Evolutionary conservation across 2,113 vertebrate species (phyloP).

Genomic region (Pollimyrus isidori): DNA sequence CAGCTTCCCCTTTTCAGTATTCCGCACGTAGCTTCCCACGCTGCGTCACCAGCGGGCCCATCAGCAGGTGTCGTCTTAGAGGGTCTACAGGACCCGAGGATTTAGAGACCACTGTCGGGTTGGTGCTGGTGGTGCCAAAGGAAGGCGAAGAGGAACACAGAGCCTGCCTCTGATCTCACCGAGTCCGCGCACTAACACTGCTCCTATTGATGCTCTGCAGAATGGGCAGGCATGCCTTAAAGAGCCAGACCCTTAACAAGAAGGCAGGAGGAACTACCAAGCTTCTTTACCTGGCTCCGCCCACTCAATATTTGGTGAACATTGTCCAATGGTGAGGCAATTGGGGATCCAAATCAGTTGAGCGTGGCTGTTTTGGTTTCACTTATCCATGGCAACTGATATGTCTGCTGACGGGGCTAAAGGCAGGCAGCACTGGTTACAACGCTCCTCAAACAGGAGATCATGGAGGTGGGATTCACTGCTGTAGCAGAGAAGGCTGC

Average conservation of each 20-base stretch:
- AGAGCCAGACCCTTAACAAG: conserved; percentile 20
- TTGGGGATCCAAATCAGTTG: neutral
- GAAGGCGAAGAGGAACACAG: conserved; percentile 38
- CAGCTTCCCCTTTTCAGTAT: neutral
- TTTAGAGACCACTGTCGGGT: neutral
- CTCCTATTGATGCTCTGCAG: conserved; percentile 56
- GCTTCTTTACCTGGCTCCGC: neutral
- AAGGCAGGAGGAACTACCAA: neutral
- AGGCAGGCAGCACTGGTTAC: neutral
- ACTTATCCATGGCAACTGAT: neutral
- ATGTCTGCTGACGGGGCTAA: neutral
- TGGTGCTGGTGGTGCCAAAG: neutral
- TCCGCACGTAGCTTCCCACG: neutral
- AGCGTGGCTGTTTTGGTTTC: neutral
- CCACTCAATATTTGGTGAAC: neutral
- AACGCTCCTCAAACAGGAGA: neutral
- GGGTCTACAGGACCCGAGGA: neutral
- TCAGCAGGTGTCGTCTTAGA: neutral
- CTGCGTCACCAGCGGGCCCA: neutral
- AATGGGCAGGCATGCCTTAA: conserved; percentile 47
- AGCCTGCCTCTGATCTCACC: conserved; percentile 58
- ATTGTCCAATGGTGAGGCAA: neutral
- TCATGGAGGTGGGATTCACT: neutral
- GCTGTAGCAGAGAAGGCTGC: neutral
- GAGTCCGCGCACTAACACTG: conserved; percentile 58